Evolutionary conservation across 2,797 vertebrate species (phyloP), one percentile per base, ranked within the genome.

Genomic region (Lepus townsendii): DNA sequence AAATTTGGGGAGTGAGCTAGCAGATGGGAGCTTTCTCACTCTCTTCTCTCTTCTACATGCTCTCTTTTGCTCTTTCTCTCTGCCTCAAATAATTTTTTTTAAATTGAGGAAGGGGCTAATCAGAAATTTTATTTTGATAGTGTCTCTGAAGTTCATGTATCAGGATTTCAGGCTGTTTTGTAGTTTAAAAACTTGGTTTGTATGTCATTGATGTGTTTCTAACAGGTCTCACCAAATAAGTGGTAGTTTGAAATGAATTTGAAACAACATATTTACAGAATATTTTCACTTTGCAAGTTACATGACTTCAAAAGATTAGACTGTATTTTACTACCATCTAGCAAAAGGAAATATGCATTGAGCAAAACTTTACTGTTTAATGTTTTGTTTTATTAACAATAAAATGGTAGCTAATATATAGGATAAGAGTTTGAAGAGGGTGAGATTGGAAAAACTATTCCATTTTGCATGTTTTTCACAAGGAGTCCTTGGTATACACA

Each of bases 181-280:
- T 17, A 60, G 47, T 76, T 76, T 63, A 66, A 32, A 93, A 69
- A 26, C 20, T 22, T 57, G 54, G 2, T 71, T 52, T 90, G 10
- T 94, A 8, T 65, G 6, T 90, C 54, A 11, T 47, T 84, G 24
- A 22, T 88, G 12, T 17, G 50, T 54, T 60, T 80, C 27, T 47
- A 50, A 63, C 19, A 57, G 7, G 62, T 88, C 63, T 90, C 80
- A n/a, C 22, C 3, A 65, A 16, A 57, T 80, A 80, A 73, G 68
- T 66, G 52, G 27, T 86, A 10, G 12, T 84, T 88, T 85, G 63
- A 68, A 85, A 24, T 91, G 35, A 85, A 82, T 54, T 85, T 88
- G 57, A 85, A 80, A 77, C 30, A 92, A 3, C 7, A 2, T 82
- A 75, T 35, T 88, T 90, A 62, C 47, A 72, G 47, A 91, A 19